Evolutionary conservation across 23 tunicate species (phyloP), one percentile per base, ranked within the genome.

Genomic region (Ascidia mentula): DNA sequence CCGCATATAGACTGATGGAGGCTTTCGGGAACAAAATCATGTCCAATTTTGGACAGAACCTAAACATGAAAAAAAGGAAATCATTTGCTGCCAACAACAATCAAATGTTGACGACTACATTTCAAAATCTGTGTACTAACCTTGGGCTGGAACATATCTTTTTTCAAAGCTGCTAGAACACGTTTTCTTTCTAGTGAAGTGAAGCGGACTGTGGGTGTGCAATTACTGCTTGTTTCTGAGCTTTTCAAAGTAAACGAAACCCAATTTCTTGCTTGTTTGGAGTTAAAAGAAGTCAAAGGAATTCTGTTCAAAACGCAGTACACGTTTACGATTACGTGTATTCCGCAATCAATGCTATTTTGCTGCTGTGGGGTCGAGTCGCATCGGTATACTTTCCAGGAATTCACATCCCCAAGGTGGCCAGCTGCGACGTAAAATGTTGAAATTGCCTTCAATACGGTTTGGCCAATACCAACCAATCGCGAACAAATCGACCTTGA

Each of bases 1-100:
- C 74, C 74, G 18, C 74, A 28, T 3, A 71, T 36, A 31, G 74
- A 71, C 4, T 71, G 18, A 9, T 71, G 74, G 30, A 71, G 74
- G 39, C 30, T 71, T 28, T 71, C 39, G 6, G 74, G 3, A 3
- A 53, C 28, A 9, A 53, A 6, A 53, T 20, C 22, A 20, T 53
- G 7, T 3, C 65, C 65, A 1, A 28, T 20, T 53, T 53, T 28
- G 24, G 12, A 20, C 4, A 9, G 22, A 9, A 53, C 65, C 65
- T 53, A 53, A 5, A 53, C 13, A n/a, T n/a, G 2, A 53, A 53
- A 26, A 53, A 53, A 53, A 5, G 12, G 65, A 26, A 28, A 9
- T 53, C 24, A 53, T 20, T 9, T 26, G 13, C n/a, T n/a, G n/a
- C n/a, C n/a, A n/a, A n/a, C n/a, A n/a, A n/a, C n/a, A n/a, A n/a